These are phyloP conservation scores for Myzus persicae DNA, from an alignment of 1,140 invertebrate species.

Conservation along the genomic window DNA sequence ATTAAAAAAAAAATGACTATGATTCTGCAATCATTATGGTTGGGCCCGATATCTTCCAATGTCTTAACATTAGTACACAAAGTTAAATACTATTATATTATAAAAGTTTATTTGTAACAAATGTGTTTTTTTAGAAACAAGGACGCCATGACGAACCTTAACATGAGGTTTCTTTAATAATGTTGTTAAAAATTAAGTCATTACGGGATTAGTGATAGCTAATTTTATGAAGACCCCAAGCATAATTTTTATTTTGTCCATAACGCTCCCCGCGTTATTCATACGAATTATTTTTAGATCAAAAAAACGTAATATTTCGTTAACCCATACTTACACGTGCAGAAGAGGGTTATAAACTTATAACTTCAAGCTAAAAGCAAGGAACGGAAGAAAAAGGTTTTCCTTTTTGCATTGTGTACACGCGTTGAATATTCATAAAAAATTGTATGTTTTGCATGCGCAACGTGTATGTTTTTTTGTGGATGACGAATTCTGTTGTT, in stretches of 20 bases:
- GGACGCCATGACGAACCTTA: background rate
- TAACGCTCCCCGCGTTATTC: too few relatives aligned
- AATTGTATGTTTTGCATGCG: background rate
- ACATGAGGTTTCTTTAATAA: background rate
- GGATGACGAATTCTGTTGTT: background rate
- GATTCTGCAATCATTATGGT: too few relatives aligned
- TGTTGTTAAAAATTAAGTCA: background rate
- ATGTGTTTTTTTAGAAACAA: background rate
- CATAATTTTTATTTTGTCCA: background rate
- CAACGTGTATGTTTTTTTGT: background rate
- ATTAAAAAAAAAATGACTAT: too few relatives aligned
- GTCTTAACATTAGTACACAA: background rate
- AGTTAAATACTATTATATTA: background rate
- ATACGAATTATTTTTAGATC: background rate
- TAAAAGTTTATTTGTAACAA: background rate
- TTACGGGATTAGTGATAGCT: too few relatives aligned
- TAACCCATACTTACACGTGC: background rate
- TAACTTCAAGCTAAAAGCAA: background rate
- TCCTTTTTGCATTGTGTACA: background rate
- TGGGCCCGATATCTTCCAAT: too few relatives aligned
- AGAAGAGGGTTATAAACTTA: background rate
- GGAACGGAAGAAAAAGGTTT: background rate
- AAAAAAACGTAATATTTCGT: background rate
- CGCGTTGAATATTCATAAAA: slow-evolving; percentile 4
- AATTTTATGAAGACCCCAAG: background rate